Conservation (phyloP, 2,888 invertebrate genomes). For the Brenthis hecate region DNA sequence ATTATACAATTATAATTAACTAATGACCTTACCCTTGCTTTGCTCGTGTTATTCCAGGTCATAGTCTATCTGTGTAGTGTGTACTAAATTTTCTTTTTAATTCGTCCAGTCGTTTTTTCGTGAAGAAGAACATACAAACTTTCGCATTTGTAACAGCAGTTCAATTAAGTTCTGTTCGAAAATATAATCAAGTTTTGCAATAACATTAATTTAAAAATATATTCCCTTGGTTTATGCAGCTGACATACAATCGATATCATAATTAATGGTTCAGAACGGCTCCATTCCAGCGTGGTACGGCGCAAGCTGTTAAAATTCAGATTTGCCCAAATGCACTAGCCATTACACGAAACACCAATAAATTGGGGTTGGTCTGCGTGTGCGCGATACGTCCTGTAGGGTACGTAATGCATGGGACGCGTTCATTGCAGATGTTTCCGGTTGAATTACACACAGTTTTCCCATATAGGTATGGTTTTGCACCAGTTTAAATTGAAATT, state of each 20-base stretch:
- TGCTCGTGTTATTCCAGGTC: no score
- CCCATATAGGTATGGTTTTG: not conserved
- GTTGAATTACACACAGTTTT: constrained; percentile 8
- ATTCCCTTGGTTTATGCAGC: constrained; percentile 1
- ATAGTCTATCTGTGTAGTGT: no score
- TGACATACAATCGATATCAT: constrained; percentile 54
- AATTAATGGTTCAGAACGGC: constrained; percentile 69
- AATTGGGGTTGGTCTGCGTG: constrained; percentile 35
- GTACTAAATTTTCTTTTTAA: no score
- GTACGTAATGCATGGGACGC: constrained; percentile 27
- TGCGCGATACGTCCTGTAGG: constrained; percentile 32
- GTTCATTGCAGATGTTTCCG: constrained; percentile 34
- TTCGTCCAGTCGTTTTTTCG: no score
- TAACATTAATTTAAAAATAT: not conserved
- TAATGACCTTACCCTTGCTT: no score
- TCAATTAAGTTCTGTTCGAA: no score
- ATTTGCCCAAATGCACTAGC: constrained; percentile 32
- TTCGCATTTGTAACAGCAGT: no score
- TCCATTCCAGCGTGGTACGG: constrained; percentile 60
- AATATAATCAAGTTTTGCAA: no score
- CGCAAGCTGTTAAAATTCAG: constrained; percentile 24
- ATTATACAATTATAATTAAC: no score
- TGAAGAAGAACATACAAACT: no score
- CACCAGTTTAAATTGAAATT: not conserved
- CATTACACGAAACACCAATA: constrained; percentile 33